phyloP scores from a whole-genome alignment of 2,888 invertebrate genomes.

The Acleris literana region DNA sequence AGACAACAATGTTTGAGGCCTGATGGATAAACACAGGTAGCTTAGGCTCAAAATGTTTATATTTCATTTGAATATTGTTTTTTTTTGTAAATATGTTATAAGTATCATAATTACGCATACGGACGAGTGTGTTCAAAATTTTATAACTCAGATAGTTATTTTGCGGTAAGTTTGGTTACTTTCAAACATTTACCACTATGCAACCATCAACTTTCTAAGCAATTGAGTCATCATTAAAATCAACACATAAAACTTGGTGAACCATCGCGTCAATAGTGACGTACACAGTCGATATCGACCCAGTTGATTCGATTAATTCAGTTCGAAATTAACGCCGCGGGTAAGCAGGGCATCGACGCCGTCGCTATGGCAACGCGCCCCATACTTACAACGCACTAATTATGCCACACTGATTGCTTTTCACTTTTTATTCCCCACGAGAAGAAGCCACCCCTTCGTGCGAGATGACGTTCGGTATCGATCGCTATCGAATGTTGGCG shows the following conservation, averaged over 20 bases:
- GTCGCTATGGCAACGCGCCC: conserved; percentile 79
- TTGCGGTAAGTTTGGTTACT: not conserved
- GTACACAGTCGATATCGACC: conserved; percentile 67
- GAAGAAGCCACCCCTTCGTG: conserved; percentile 78
- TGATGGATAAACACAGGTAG: conserved; percentile 37
- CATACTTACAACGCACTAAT: conserved; percentile 83
- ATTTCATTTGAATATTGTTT: not conserved
- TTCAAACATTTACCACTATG: too few relatives aligned
- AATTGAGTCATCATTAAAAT: conserved; percentile 4
- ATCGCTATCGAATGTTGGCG: conserved; percentile 40
- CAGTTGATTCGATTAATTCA: conserved; percentile 80
- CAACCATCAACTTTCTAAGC: not conserved
- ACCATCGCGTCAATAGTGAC: conserved; percentile 30
- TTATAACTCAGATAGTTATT: too few relatives aligned
- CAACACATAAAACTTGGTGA: conserved; percentile 14
- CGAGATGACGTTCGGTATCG: conserved; percentile 53
- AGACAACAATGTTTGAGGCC: conserved; percentile 54
- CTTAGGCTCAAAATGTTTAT: conserved; percentile 19
- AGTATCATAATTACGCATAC: too few relatives aligned
- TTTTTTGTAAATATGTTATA: not conserved
- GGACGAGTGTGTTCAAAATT: too few relatives aligned
- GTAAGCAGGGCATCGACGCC: conserved; percentile 76
- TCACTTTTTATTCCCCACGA: conserved; percentile 81
- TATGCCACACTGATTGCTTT: conserved; percentile 84
- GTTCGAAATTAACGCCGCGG: conserved; percentile 79